Evolutionary conservation across 1,140 invertebrate species (phyloP).

Genomic region (Bombus polaris): DNA sequence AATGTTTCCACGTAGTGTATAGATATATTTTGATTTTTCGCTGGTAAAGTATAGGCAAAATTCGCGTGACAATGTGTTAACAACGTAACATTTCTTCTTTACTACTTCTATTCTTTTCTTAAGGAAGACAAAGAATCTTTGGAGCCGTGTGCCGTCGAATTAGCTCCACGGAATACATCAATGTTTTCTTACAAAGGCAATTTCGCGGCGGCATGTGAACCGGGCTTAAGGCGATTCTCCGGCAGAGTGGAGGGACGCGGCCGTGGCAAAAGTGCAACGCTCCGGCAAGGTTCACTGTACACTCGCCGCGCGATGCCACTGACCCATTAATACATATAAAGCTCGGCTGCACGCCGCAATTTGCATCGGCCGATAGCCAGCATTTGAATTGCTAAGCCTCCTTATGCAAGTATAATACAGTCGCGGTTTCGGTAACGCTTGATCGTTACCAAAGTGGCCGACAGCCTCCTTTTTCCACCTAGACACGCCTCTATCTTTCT

Average conservation of each 20-base stretch:
- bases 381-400: slow-evolving; percentile 74
- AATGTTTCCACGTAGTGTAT: no score
- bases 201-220: slow-evolving; percentile 19
- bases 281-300: slow-evolving; percentile 74
- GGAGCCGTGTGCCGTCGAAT: background rate
- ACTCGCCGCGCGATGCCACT: slow-evolving; percentile 76
- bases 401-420: slow-evolving; percentile 72
- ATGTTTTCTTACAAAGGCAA: background rate
- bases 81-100: no score
- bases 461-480: background rate
- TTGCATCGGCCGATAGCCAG: slow-evolving; percentile 56
- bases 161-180: background rate
- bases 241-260: slow-evolving; percentile 14
- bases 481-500: background rate
- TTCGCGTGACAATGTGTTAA: no score
- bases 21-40: no score
- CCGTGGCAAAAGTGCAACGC: slow-evolving; percentile 76
- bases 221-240: slow-evolving; percentile 11
- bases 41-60: no score
- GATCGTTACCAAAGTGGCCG: slow-evolving; percentile 29
- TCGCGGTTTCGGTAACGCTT: slow-evolving; percentile 54
- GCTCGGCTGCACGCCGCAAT: slow-evolving; percentile 62
- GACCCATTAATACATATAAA: slow-evolving; percentile 82
- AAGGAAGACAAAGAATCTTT: background rate
- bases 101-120: no score